A percentile compares a stretch with the other conserved stretches of the same genome.
These are phyloP conservation scores for Peromyscus eremicus DNA, from an alignment of 2,797 vertebrate species.

Conservation along the genomic window DNA sequence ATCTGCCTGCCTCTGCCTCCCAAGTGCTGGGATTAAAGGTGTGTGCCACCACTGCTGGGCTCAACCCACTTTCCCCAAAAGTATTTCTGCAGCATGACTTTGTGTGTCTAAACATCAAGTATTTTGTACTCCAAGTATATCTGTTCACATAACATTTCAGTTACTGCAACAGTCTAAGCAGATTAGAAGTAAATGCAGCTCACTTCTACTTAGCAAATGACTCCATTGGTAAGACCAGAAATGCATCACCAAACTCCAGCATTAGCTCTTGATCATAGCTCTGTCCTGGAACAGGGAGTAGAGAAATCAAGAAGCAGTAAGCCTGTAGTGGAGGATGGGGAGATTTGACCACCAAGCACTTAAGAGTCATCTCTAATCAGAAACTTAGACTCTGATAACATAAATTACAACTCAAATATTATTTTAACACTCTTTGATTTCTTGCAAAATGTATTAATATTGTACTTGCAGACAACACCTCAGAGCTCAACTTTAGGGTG, in stretches of 20 bases:
- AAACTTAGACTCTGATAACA: slow-evolving; percentile 20
- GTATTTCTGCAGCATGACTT: slow-evolving; percentile 33
- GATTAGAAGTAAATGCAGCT: slow-evolving; percentile 49
- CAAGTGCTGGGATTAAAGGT: too few species aligned
- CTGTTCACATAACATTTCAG: slow-evolving; percentile 53
- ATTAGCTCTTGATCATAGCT: background rate
- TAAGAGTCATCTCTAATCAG: slow-evolving; percentile 23
- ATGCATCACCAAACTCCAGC: background rate
- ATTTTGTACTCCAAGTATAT: slow-evolving; percentile 30
- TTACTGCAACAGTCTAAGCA: slow-evolving; percentile 29
- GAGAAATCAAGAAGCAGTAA: background rate
- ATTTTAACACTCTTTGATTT: background rate
- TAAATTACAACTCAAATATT: slow-evolving; percentile 2
- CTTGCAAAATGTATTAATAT: background rate
- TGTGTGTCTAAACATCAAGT: slow-evolving; percentile 18
- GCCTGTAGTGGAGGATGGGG: background rate
- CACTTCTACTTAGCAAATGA: slow-evolving; percentile 17
- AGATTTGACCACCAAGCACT: background rate
- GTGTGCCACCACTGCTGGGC: too few species aligned
- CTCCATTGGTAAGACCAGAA: background rate
- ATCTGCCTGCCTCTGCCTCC: too few species aligned
- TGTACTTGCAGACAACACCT: background rate
- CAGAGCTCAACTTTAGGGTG: slow-evolving; percentile 3
- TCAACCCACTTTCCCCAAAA: background rate
- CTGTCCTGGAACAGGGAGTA: background rate